Percentiles rank a stretch among this genome's conserved stretches.
phyloP scores from a whole-genome alignment of 1,140 invertebrate genomes.

The Drosophila baimaii region DNA sequence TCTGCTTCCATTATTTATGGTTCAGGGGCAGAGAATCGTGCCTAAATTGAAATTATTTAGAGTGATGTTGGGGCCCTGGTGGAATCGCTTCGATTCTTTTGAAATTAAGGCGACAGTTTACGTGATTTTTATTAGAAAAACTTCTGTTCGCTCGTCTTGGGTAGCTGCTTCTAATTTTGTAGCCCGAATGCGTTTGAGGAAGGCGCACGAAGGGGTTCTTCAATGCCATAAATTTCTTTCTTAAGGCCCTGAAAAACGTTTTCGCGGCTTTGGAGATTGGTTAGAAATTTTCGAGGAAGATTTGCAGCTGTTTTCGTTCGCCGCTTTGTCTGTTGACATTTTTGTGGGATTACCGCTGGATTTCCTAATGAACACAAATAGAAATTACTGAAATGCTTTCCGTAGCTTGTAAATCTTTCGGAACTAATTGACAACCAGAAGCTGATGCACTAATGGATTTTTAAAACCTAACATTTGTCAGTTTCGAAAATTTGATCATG shows the following conservation, averaged over 20 bases:
- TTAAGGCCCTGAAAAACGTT: slow-evolving; percentile 52
- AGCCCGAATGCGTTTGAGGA: slow-evolving; percentile 36
- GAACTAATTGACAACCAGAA: slow-evolving; percentile 4
- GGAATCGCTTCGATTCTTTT: slow-evolving; percentile 62
- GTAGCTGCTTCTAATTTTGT: slow-evolving; percentile 66
- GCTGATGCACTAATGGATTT: background rate
- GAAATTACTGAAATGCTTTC: slow-evolving; percentile 38
- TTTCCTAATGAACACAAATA: slow-evolving; percentile 49
- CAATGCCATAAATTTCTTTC: slow-evolving; percentile 68
- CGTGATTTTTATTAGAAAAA: slow-evolving; percentile 79
- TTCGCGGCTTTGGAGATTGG: slow-evolving; percentile 59
- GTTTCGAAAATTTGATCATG: background rate
- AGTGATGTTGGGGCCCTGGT: slow-evolving; percentile 26
- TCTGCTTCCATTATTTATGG: slow-evolving; percentile 66
- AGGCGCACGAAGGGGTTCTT: slow-evolving; percentile 64
- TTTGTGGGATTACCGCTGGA: slow-evolving; percentile 49
- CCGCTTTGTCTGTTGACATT: slow-evolving; percentile 48
- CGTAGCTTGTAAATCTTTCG: slow-evolving; percentile 12
- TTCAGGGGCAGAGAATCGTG: slow-evolving; percentile 66
- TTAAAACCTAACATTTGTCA: background rate
- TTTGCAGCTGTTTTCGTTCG: slow-evolving; percentile 63
- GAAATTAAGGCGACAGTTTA: slow-evolving; percentile 77
- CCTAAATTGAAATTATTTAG: slow-evolving; percentile 70
- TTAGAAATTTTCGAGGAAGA: slow-evolving; percentile 37
- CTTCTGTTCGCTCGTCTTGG: slow-evolving; percentile 34